phyloP scores from a whole-genome alignment of 1,140 invertebrate genomes.

The Calephelis virginiensis region DNA sequence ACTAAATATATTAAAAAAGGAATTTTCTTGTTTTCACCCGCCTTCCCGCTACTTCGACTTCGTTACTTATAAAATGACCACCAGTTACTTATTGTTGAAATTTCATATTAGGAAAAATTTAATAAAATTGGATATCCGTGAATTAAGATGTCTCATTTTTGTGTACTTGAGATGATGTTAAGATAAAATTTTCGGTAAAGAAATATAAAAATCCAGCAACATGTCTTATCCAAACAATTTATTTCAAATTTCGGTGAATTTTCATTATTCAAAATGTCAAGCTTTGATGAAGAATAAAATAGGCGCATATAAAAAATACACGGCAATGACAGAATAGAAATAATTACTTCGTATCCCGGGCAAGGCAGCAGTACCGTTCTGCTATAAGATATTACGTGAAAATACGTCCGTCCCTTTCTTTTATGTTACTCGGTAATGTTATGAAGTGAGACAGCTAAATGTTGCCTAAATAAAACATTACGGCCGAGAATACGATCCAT shows the following conservation, averaged over 20 bases:
- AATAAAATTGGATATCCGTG: no score
- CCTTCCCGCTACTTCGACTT: no score
- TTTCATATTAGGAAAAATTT: no score
- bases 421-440: constrained; percentile 25
- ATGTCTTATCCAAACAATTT: background rate
- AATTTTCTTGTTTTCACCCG: no score
- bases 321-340: constrained; percentile 75
- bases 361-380: constrained; percentile 59
- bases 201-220: no score
- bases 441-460: constrained; percentile 57
- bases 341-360: constrained; percentile 77
- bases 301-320: constrained; percentile 70
- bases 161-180: no score
- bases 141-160: no score
- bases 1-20: no score
- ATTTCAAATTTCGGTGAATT: background rate
- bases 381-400: constrained; percentile 35
- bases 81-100: no score
- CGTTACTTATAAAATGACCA: no score
- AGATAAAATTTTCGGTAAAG: no score
- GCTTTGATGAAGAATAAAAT: constrained; percentile 52
- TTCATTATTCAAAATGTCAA: constrained; percentile 20
- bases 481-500: constrained; percentile 77
- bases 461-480: constrained; percentile 78
- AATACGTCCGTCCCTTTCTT: constrained; percentile 50